phyloP scores from a whole-genome alignment of 2,113 vertebrate genomes.

The Ictalurus furcatus region DNA sequence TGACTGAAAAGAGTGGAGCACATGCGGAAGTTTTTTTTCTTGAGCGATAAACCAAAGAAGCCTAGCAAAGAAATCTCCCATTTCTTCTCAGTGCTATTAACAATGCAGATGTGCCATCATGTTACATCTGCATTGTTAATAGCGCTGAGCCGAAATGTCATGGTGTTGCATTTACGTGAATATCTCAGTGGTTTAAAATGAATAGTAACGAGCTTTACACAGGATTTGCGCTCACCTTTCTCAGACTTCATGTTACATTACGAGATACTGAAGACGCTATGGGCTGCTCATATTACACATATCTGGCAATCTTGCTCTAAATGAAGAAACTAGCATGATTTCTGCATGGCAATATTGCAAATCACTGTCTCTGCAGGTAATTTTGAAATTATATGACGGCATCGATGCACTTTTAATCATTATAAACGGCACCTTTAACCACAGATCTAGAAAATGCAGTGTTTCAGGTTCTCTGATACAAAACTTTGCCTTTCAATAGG shows the following conservation, averaged over 20 bases:
- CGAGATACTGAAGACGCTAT: neutral
- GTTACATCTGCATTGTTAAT: too few species aligned
- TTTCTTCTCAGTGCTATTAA: neutral
- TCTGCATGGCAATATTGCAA: neutral
- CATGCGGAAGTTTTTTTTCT: neutral
- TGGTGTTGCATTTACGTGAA: neutral
- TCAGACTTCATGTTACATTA: neutral
- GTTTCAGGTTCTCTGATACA: neutral
- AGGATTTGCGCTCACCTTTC: conserved; percentile 4
- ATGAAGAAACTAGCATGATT: neutral
- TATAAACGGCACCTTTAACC: neutral
- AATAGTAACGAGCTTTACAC: conserved; percentile 8
- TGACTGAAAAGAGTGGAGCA: neutral
- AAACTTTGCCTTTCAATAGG: neutral
- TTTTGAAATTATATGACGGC: neutral
- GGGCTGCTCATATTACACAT: neutral
- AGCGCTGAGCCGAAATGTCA: neutral
- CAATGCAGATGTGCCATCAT: neutral
- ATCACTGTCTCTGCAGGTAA: neutral
- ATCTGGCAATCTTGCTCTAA: neutral
- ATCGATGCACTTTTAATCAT: neutral
- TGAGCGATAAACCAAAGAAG: neutral
- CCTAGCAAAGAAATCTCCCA: neutral
- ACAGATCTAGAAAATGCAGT: neutral
- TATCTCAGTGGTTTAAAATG: neutral